Evolutionary conservation across 2,888 invertebrate genomes (phyloP).

Genomic region (Melikaiella ostensackeni): DNA sequence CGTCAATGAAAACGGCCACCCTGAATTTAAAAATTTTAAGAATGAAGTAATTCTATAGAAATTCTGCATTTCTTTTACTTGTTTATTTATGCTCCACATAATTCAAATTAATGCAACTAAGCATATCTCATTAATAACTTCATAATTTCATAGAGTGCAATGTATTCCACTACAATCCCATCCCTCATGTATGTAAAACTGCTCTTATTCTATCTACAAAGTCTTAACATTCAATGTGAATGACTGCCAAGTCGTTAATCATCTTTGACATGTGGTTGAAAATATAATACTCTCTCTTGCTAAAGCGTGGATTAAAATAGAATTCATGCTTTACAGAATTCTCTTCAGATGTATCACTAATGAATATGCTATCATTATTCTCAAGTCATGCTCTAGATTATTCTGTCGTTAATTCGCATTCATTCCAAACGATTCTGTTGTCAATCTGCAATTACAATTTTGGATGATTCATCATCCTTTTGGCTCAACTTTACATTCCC

Average conservation of each 20-base stretch:
- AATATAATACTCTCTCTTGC: neutral
- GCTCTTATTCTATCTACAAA: neutral
- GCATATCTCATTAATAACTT: slow-evolving; percentile 6
- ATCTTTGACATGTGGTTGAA: slow-evolving; percentile 11
- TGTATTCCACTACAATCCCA: neutral
- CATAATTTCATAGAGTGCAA: neutral
- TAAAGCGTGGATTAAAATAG: neutral
- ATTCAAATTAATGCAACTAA: neutral
- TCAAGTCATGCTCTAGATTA: neutral
- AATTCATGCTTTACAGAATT: neutral
- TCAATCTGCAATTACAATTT: neutral
- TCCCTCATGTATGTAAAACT: neutral
- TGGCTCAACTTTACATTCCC: too few species aligned
- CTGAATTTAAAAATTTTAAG: too few species aligned
- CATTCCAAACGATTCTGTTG: neutral
- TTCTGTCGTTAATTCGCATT: too few species aligned
- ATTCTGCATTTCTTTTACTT: too few species aligned
- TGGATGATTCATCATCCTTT: neutral
- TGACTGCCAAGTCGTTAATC: neutral
- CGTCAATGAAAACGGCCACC: too few species aligned
- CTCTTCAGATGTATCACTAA: neutral
- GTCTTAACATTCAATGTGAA: neutral
- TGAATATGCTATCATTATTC: neutral
- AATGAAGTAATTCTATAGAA: too few species aligned
- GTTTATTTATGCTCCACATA: neutral